Evolutionary conservation across 2,113 vertebrate genomes (phyloP).

Genomic region (Hippocampus guttulatus): DNA sequence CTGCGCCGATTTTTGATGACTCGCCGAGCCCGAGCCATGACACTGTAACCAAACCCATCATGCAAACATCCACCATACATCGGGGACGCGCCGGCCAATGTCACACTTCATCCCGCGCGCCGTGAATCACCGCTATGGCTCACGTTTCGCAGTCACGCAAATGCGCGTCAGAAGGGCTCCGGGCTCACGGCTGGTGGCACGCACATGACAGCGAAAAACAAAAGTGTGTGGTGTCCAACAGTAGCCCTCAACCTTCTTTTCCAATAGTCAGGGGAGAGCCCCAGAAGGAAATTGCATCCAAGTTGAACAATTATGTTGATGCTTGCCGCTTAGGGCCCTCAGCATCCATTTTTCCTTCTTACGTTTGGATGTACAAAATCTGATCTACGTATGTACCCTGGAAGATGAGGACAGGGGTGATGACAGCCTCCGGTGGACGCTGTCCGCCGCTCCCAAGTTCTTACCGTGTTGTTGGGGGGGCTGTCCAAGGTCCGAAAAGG

Average conservation of each 20-base stretch:
- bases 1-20: not conserved
- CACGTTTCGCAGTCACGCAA: constrained; percentile 50
- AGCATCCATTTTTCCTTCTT: too few relatives aligned
- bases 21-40: not conserved
- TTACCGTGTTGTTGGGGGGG: constrained; percentile 84
- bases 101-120: constrained; percentile 48
- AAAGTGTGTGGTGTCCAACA: constrained; percentile 10
- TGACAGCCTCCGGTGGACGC: not conserved
- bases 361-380: too few relatives aligned
- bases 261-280: not conserved
- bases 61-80: constrained; percentile 23
- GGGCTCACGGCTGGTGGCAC: constrained; percentile 40
- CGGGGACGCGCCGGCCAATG: constrained; percentile 30
- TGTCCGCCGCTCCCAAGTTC: not conserved
- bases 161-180: constrained; percentile 48
- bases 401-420: constrained; percentile 6
- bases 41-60: not conserved
- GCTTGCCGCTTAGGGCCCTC: too few relatives aligned
- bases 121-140: constrained; percentile 50
- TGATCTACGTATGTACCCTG: too few relatives aligned
- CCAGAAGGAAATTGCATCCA: constrained; percentile 1
- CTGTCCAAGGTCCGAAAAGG: constrained; percentile 82
- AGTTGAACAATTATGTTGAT: not conserved
- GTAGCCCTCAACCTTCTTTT: constrained; percentile 31
- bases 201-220: constrained; percentile 28